These are phyloP conservation scores for Heterotis niloticus DNA, from an alignment of 2,113 vertebrate species.

Conservation along the genomic window DNA sequence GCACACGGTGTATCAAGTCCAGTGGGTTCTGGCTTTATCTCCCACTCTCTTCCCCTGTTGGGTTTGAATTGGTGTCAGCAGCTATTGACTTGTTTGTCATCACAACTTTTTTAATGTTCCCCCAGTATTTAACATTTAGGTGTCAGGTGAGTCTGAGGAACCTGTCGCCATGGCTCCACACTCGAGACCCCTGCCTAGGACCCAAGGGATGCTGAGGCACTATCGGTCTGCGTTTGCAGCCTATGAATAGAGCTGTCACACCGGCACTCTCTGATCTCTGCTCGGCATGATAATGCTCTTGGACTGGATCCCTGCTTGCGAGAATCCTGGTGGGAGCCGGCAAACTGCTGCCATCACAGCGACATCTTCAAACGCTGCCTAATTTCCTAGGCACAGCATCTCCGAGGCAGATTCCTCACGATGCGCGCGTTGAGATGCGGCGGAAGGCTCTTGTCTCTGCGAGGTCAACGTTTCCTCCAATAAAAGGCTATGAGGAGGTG, in stretches of 20 bases:
- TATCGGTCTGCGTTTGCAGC: slow-evolving; percentile 43
- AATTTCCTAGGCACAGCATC: slow-evolving; percentile 40
- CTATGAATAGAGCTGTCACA: slow-evolving; percentile 47
- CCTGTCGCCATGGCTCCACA: slow-evolving; percentile 21
- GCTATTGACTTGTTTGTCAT: background rate
- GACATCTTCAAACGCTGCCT: slow-evolving; percentile 11
- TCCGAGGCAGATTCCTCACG: slow-evolving; percentile 29
- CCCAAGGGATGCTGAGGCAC: slow-evolving; percentile 39
- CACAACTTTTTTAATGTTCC: background rate
- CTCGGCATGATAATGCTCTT: slow-evolving; percentile 32
- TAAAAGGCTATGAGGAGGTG: slow-evolving; percentile 43
- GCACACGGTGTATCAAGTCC: no score
- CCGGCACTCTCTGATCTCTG: slow-evolving; percentile 42
- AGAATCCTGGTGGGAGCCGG: background rate
- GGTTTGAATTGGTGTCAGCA: no score
- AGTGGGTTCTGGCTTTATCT: no score
- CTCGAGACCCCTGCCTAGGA: slow-evolving; percentile 24
- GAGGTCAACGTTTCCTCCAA: slow-evolving; percentile 5
- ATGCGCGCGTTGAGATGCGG: slow-evolving; percentile 36
- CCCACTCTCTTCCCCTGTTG: no score
- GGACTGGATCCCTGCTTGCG: background rate
- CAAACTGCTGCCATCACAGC: background rate
- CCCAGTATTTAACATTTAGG: background rate
- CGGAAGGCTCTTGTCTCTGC: slow-evolving; percentile 35
- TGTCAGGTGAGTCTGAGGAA: background rate